Conservation (phyloP, 2,888 invertebrate species). For the Drosophila maculinotata region DNA sequence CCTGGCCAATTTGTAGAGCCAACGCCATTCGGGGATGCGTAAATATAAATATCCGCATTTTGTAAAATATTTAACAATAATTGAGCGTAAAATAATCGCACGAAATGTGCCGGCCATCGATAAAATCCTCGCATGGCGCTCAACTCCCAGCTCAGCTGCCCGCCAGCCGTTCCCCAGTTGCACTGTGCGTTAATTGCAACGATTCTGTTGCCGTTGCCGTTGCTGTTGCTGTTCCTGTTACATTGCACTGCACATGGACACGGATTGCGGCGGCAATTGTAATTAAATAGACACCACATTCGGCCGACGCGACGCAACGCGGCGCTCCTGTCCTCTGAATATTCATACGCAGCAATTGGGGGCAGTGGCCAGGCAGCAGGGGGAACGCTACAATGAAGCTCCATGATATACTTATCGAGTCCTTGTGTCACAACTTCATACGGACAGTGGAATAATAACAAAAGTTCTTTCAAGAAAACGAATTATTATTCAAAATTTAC, state of each 20-base stretch:
- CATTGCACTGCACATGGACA: conserved; percentile 54
- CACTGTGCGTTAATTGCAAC: conserved; percentile 62
- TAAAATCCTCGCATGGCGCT: conserved; percentile 52
- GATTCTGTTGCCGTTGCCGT: conserved; percentile 33
- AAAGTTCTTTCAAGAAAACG: background rate
- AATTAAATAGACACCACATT: conserved; percentile 83
- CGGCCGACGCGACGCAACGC: too few species aligned
- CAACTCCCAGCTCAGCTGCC: conserved; percentile 27
- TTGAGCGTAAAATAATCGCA: conserved; percentile 84
- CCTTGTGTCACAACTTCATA: conserved; percentile 6
- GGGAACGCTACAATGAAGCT: conserved; percentile 17
- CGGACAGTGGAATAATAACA: conserved; percentile 24
- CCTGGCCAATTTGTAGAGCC: conserved; percentile 55
- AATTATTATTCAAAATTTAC: background rate
- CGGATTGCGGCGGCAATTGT: conserved; percentile 84
- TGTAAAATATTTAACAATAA: conserved; percentile 84
- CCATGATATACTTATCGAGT: conserved; percentile 37
- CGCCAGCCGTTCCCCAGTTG: conserved; percentile 28
- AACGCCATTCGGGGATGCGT: conserved; percentile 50
- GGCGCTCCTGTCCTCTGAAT: conserved; percentile 23
- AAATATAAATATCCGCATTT: conserved; percentile 76
- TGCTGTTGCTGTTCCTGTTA: conserved; percentile 29
- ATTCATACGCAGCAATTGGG: conserved; percentile 19
- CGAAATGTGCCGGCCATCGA: conserved; percentile 49
- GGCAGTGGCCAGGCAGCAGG: conserved; percentile 12